These are phyloP conservation scores for Conops quadrifasciatus DNA, from an alignment of 2,888 invertebrate species.

Conservation along the genomic window DNA sequence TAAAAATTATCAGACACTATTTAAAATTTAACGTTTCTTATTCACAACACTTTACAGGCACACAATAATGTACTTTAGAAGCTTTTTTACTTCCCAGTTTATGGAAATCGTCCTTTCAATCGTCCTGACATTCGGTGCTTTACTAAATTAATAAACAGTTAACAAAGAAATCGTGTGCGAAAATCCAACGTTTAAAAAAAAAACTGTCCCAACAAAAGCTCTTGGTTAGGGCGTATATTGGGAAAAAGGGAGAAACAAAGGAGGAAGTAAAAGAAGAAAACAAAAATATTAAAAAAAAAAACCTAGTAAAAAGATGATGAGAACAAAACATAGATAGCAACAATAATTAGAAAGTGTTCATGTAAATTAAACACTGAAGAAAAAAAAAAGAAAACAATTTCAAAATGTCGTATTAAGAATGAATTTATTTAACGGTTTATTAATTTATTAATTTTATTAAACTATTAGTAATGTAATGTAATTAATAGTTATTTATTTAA, in stretches of 20 bases:
- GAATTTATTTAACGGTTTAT: too few species aligned
- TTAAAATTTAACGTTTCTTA: neutral
- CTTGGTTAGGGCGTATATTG: neutral
- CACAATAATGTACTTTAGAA: constrained; percentile 9
- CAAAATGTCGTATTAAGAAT: too few species aligned
- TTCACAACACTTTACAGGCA: too few species aligned
- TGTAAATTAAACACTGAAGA: too few species aligned
- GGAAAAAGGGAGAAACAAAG: neutral
- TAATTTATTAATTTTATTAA: too few species aligned
- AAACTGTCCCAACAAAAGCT: constrained; percentile 2
- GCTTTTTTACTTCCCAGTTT: neutral
- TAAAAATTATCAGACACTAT: neutral
- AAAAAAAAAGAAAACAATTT: too few species aligned
- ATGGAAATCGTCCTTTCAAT: constrained; percentile 26
- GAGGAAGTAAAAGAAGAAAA: neutral
- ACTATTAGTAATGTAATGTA: too few species aligned
- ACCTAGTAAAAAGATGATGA: neutral
- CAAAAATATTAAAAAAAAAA: neutral
- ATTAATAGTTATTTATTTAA: too few species aligned
- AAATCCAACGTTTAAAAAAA: constrained; percentile 4
- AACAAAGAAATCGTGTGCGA: too few species aligned
- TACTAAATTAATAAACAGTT: constrained; percentile 14
- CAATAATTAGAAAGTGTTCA: too few species aligned
- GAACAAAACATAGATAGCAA: too few species aligned
- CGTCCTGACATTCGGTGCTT: constrained; percentile 32